Conservation (phyloP, 2,888 invertebrate species). For the Ormia ochracea region DNA sequence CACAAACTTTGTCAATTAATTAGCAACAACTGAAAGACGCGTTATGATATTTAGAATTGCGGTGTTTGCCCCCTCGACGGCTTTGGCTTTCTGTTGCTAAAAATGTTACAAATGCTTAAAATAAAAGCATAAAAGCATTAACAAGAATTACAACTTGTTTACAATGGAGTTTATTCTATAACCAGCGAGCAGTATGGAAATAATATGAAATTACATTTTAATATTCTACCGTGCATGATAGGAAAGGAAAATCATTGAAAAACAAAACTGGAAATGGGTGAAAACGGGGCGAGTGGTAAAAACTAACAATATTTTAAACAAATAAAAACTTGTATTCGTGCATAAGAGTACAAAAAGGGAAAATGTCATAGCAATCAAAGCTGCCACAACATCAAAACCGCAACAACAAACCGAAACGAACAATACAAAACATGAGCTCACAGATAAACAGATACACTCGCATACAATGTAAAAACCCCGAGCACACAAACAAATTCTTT, state of each 20-base stretch:
- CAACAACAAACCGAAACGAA: constrained; percentile 69
- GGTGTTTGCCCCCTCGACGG: too few relatives aligned
- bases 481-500: neutral
- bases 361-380: constrained; percentile 74
- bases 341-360: constrained; percentile 28
- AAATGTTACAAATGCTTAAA: neutral
- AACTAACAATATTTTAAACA: neutral
- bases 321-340: neutral
- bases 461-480: neutral
- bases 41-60: neutral
- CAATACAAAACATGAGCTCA: neutral
- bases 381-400: constrained; percentile 66
- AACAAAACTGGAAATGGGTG: neutral
- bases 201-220: constrained; percentile 22
- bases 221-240: neutral
- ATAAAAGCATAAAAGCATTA: neutral
- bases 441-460: neutral
- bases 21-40: neutral
- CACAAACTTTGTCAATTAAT: neutral
- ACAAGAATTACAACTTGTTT: neutral
- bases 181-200: neutral
- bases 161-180: neutral
- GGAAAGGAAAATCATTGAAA: neutral
- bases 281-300: neutral
- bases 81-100: neutral